Percentiles rank a stretch among this genome's conserved stretches.
phyloP scores from a whole-genome alignment of 2,113 vertebrate genomes.

The Neodon shergylaensis region DNA sequence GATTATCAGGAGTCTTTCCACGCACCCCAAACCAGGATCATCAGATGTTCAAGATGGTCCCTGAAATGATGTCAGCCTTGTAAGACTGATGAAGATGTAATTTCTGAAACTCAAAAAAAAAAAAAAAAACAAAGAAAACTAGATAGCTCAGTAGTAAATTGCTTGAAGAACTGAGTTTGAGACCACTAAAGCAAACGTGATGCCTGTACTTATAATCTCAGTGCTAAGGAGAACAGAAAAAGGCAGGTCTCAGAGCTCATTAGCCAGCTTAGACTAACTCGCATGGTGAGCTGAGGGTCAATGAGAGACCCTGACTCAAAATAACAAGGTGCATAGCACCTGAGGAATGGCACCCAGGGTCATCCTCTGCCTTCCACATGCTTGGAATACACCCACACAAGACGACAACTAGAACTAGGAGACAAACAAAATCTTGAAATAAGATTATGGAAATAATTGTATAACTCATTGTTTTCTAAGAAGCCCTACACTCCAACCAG shows the following conservation, averaged over 20 bases:
- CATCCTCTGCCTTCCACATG: neutral
- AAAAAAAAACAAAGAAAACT: neutral
- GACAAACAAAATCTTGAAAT: neutral
- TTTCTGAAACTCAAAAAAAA: neutral
- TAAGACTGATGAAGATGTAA: neutral
- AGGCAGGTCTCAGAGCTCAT: neutral
- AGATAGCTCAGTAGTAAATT: neutral
- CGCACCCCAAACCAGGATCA: neutral
- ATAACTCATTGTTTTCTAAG: neutral
- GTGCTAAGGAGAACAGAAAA: neutral
- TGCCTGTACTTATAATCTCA: neutral
- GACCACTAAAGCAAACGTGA: neutral
- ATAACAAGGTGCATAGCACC: neutral
- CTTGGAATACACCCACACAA: neutral
- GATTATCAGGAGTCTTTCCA: neutral
- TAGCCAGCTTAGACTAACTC: neutral
- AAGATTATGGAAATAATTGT: too few relatives aligned
- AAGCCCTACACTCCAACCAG: rapidly evolving
- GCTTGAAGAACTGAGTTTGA: neutral
- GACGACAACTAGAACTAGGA: neutral
- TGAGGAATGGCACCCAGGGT: neutral
- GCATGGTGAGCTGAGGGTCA: neutral
- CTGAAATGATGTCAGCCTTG: neutral
- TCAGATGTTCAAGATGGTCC: neutral
- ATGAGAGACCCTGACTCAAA: neutral